Evolutionary conservation across 1,140 invertebrate genomes (phyloP).

Genomic region (Colletes gigas): DNA sequence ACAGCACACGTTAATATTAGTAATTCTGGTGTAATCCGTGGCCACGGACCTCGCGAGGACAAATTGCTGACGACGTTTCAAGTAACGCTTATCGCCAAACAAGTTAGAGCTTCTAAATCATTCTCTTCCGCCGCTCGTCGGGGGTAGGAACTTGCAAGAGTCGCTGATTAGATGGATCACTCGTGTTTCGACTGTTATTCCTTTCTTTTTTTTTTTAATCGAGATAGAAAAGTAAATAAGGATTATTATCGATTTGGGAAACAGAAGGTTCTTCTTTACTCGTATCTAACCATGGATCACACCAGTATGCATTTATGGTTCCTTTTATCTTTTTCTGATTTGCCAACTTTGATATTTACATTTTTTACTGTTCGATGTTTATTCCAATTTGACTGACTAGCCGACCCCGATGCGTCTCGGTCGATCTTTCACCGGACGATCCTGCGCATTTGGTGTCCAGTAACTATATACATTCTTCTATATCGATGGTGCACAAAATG

Average conservation of each 20-base stretch:
- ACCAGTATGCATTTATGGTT: constrained; percentile 72
- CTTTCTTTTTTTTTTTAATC: too few relatives aligned
- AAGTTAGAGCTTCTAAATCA: too few relatives aligned
- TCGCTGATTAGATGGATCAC: too few relatives aligned
- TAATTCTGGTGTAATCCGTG: constrained; percentile 74
- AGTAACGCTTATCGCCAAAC: too few relatives aligned
- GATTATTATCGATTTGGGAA: background rate
- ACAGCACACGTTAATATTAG: constrained; percentile 78
- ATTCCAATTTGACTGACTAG: constrained; percentile 66
- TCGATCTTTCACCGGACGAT: constrained; percentile 34
- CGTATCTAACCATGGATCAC: constrained; percentile 65
- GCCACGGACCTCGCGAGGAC: constrained; percentile 13
- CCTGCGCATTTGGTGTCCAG: constrained; percentile 68
- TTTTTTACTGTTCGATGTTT: constrained; percentile 77
- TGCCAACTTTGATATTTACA: constrained; percentile 75
- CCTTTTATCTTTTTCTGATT: constrained; percentile 73
- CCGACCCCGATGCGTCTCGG: constrained; percentile 69
- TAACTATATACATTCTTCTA: constrained; percentile 70
- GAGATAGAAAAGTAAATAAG: background rate
- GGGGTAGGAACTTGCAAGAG: too few relatives aligned
- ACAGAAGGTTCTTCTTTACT: background rate
- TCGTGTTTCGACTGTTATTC: too few relatives aligned
- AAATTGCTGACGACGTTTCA: too few relatives aligned
- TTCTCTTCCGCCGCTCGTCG: too few relatives aligned
- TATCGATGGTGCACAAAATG: constrained; percentile 79